Evolutionary conservation across 23 tunicate species (phyloP), one percentile per base, ranked within the genome.

Genomic region (Styela plicata): DNA sequence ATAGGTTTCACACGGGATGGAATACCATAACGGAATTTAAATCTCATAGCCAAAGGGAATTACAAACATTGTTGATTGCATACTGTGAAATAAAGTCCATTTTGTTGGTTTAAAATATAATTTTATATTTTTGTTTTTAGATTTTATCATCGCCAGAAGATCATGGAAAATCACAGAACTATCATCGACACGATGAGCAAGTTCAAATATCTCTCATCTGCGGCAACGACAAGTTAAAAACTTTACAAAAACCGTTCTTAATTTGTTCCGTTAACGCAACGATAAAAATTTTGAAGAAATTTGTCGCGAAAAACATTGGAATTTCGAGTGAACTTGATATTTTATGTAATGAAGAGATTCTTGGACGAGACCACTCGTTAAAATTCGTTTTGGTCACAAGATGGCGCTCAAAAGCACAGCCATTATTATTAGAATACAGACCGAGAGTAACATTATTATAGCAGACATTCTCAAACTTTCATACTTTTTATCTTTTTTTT

Each of bases 301-400:
- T 63, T 80, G 78, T 91, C 0, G 97, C 97, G n/a, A 91, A 91
- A 69, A 66, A 80, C 19, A 86, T 91, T 21, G 97, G 97, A 26
- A 62, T 91, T 24, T 85, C 84, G 16, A 68, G 70, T 5, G 89
- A 90, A 86, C 63, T 87, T 33, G 97, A 92, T 73, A 92, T 92
- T 73, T 64, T 93, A 64, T 93, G 98, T 89, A 93, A 93, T 53
- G 53, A 88, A 31, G 98, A 93, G 74, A 93, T 93, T n/a, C 87
- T 88, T 1, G 98, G 98, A 34, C 85, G 85, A 61, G 98, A 93
- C 32, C 98, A 93, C 84, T 85, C 98, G 26, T 36, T 93, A 27
- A 69, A 83, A 32, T 93, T 93, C 75, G 91, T 93, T 34, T 69
- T 88, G 2, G 89, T 70, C 62, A 88, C 98, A 1, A 80, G 98